A percentile compares a stretch with the other conserved stretches of the same genome.
These are phyloP conservation scores for Rhincodon typus DNA, from an alignment of 2,797 vertebrate species.

Conservation along the genomic window DNA sequence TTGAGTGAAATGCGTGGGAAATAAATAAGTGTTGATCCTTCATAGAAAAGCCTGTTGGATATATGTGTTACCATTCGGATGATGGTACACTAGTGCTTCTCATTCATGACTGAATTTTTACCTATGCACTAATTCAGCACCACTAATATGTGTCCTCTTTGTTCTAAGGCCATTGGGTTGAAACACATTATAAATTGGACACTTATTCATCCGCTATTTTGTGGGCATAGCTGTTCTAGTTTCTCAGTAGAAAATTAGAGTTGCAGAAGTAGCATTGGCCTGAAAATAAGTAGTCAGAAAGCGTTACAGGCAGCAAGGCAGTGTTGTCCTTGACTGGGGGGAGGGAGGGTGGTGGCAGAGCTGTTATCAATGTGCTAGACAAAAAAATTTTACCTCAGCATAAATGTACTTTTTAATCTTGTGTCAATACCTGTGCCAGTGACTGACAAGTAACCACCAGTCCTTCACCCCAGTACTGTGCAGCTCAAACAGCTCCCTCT, in stretches of 20 bases:
- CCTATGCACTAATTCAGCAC: not conserved
- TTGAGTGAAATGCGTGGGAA: conserved; percentile 10
- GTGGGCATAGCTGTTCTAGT: not conserved
- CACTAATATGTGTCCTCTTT: not conserved
- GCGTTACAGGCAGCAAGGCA: not conserved
- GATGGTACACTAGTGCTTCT: not conserved
- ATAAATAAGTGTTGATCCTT: conserved; percentile 9
- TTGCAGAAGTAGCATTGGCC: not conserved
- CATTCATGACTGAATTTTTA: not conserved
- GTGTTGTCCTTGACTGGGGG: not conserved
- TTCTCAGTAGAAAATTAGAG: not conserved
- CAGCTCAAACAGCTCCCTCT: not conserved
- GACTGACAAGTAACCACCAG: not conserved
- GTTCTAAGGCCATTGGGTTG: conserved; percentile 7
- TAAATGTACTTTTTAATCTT: not conserved
- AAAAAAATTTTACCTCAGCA: not conserved
- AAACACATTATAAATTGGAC: conserved; percentile 2
- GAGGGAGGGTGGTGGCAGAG: too few relatives aligned
- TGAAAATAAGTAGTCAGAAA: not conserved
- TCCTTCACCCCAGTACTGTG: not conserved
- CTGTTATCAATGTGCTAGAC: not conserved
- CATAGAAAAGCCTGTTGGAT: not conserved
- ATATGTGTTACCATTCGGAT: conserved; percentile 1
- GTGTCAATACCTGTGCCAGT: conserved; percentile 18
- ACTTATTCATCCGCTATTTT: not conserved